Evolutionary conservation across 1,140 invertebrate genomes (phyloP).

Genomic region (Drosophila persimilis): DNA sequence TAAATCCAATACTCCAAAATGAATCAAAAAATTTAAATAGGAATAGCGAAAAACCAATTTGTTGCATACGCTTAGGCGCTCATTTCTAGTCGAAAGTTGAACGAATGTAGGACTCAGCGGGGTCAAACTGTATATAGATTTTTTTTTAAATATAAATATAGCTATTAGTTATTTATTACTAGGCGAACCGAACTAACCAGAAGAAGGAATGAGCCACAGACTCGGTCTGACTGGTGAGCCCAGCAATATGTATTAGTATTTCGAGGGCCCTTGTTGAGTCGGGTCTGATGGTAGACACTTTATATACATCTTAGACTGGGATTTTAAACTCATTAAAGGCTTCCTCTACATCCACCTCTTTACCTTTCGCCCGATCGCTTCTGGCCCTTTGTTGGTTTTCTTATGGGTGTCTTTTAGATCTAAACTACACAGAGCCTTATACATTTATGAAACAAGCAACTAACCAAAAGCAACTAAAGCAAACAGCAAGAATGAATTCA

Average conservation of each 20-base stretch:
- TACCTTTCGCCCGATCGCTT: slow-evolving; percentile 19
- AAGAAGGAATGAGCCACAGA: too few relatives aligned
- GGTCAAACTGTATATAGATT: slow-evolving; percentile 41
- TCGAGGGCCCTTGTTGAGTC: too few relatives aligned
- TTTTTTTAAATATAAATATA: slow-evolving; percentile 26
- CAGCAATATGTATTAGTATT: too few relatives aligned
- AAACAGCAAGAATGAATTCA: slow-evolving; percentile 31
- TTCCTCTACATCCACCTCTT: slow-evolving; percentile 1
- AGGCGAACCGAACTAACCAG: not conserved
- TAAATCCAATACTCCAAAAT: slow-evolving; percentile 30
- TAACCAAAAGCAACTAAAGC: slow-evolving; percentile 49
- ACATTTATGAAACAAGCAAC: slow-evolving; percentile 50
- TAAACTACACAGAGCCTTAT: slow-evolving; percentile 72
- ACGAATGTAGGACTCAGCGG: slow-evolving; percentile 15
- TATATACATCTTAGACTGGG: slow-evolving; percentile 25
- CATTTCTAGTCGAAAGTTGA: slow-evolving; percentile 42
- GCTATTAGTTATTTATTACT: slow-evolving; percentile 5
- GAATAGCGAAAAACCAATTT: slow-evolving; percentile 39
- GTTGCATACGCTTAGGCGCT: slow-evolving; percentile 55
- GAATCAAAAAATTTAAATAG: slow-evolving; percentile 37
- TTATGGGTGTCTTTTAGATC: slow-evolving; percentile 25
- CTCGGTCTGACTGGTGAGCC: too few relatives aligned
- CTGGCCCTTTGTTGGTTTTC: slow-evolving; percentile 6
- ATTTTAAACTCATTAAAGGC: slow-evolving; percentile 5
- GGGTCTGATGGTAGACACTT: not conserved